Base-by-base conservation (phyloP, 2,888 invertebrate species). In the Slavum lentiscoides region DNA sequence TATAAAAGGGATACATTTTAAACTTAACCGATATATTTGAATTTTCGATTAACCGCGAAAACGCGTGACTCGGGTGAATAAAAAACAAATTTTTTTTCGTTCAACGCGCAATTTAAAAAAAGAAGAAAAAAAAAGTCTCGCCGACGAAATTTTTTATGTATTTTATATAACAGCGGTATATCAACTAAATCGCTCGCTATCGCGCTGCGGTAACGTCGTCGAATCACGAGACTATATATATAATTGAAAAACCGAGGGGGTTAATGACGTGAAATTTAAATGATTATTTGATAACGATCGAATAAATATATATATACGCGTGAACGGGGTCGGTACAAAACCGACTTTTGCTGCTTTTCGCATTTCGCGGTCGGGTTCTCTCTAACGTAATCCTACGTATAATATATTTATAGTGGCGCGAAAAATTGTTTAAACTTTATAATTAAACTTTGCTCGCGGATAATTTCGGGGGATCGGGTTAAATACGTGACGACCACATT, bases 181-280 rank as follows among this genome's bases (percentile, higher is more conserved):
- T 30, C 30, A 30, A 30, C 4, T 30, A 4, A 30, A 43, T 43
- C 8, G 9, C 43, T 7, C 43, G 43, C 7, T n/a, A n/a, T n/a
- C n/a, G n/a, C n/a, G n/a, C n/a, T n/a, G 9, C 55, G 30, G 69
- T 69, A 30, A 55, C 30, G 19, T 55, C 69, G 53, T 19, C 19
- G 69, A 30, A 69, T 69, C n/a, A 37, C 69, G 55, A 69, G 37
- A 69, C 55, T 69, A 69, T 55, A n/a, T 69, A 55, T 23, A 69
- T 55, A 69, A 55, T 19, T 53, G n/a, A 55, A 23, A 53, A 53
- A 37, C 69, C 69, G 55, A 19, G 17, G 43, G 43, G 43, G 43
- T 43, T 69, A 53, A 53, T 30, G 4, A 6, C 53, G 69, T 55
- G 53, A 69, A 55, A 69, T 69, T 37, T 55, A 69, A 69, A 69